Conservation (phyloP, 2,888 invertebrate species). For the Cosmorhoe ocellata region DNA sequence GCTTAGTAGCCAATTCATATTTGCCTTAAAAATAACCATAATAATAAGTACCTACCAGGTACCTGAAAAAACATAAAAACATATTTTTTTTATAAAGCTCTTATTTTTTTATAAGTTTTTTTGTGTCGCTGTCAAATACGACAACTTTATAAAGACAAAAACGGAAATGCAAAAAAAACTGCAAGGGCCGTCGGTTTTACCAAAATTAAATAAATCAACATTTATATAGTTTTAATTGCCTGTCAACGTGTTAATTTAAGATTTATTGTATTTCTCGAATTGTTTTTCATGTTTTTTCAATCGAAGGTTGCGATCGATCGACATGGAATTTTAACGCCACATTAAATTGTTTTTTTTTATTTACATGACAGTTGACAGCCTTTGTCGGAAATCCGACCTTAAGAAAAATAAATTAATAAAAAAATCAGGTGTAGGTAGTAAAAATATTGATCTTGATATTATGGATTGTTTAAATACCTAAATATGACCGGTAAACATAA, state of each 20-base stretch:
- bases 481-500: neutral
- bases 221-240: slow-evolving; percentile 10
- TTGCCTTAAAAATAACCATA: no score
- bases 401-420: neutral
- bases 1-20: no score
- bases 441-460: slow-evolving; percentile 4
- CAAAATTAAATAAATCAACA: slow-evolving; percentile 8
- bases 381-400: slow-evolving; percentile 19
- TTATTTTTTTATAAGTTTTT: no score
- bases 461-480: neutral
- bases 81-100: no score
- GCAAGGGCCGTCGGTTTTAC: neutral
- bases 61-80: no score
- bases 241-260: slow-evolving; percentile 13
- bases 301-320: slow-evolving; percentile 12
- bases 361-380: slow-evolving; percentile 21
- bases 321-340: slow-evolving; percentile 20
- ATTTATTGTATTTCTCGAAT: slow-evolving; percentile 11
- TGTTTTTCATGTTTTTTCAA: neutral
- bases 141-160: slow-evolving; percentile 2
- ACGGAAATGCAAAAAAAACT: slow-evolving; percentile 13
- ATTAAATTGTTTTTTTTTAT: slow-evolving; percentile 14
- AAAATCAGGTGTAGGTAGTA: slow-evolving; percentile 12
- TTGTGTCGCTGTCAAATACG: no score
- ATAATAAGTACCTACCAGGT: no score